Evolutionary conservation across 2,888 invertebrate genomes (phyloP), one percentile per base, ranked within the genome.

Genomic region (Acrocyrtus sp.): DNA sequence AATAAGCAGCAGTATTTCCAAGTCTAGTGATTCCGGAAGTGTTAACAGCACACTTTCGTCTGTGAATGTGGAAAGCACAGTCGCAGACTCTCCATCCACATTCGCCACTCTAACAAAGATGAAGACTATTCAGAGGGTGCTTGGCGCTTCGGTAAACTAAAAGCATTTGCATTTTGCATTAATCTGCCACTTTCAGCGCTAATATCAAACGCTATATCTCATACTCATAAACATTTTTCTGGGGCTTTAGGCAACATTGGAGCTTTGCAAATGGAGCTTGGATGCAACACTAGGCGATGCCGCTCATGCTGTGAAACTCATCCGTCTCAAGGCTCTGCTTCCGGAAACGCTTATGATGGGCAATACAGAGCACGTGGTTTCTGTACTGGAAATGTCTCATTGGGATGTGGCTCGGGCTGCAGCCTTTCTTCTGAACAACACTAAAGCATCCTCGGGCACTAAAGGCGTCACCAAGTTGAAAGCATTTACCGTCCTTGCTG

Each of bases 341-440:
- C 81, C 81, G 4, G 81, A 80, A 8, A 72, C 72, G n/a, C 56
- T 80, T 12, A 50, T 81, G 27, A 66, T 72, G 19, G 72, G 77
- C 34, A 79, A 79, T 48, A 72, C 78, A 5, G 73, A 73, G 15
- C 61, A 72, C 15, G 72, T 78, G 0, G 65, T 79, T 3, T 78
- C 79, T 6, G 78, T 76, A 15, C 85, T 92, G 17, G 86, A 88
- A 61, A 86, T 86, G 54, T 87, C 88, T 24, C 86, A 87, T 70
- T 92, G 92, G 85, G 91, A 92, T 82, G 88, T 91, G 10, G 87
- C 87, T 6, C 88, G 89, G 79, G 92, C 92, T 1, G 88, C 90
- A 1, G 87, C 89, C 67, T 87, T 88, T 82, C 86, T 91, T 75
- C 83, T 88, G 10, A 75, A 73, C 43, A 74, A 72, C 41, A 74